Conservation (phyloP, 1,140 invertebrate genomes). For the Condylostylus longicornis region DNA sequence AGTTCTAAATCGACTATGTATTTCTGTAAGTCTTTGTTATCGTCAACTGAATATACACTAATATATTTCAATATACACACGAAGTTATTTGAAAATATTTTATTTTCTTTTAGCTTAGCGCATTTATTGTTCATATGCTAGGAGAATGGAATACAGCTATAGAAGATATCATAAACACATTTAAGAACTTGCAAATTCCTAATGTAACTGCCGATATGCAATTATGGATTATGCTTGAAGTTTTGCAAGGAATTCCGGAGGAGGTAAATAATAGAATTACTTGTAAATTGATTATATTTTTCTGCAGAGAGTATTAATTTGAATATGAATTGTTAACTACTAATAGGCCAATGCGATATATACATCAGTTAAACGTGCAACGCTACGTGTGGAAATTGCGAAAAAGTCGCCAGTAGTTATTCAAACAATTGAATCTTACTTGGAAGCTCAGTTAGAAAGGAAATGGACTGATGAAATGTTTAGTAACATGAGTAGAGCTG, state of each 20-base stretch:
- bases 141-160: slow-evolving; percentile 48
- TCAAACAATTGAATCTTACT: slow-evolving; percentile 20
- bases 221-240: slow-evolving; percentile 51
- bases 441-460: slow-evolving; percentile 19
- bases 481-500: slow-evolving; percentile 36
- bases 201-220: slow-evolving; percentile 34
- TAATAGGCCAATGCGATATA: slow-evolving; percentile 20
- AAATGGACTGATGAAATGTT: slow-evolving; percentile 20
- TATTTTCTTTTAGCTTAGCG: slow-evolving; percentile 40
- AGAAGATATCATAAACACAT: slow-evolving; percentile 44
- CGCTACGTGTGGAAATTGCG: slow-evolving; percentile 19
- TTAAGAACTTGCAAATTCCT: slow-evolving; percentile 43
- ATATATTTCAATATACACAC: background rate
- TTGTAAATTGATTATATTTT: background rate
- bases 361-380: slow-evolving; percentile 24
- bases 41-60: background rate
- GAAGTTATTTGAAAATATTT: background rate
- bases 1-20: slow-evolving; percentile 69
- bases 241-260: slow-evolving; percentile 62
- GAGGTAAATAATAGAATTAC: slow-evolving; percentile 42
- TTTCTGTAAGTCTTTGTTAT: slow-evolving; percentile 51
- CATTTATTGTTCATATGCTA: slow-evolving; percentile 49
- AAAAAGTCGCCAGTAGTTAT: slow-evolving; percentile 23
- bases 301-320: too few species aligned
- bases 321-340: background rate